Evolutionary conservation across 2,888 invertebrate species (phyloP).

Genomic region (Laspeyria flexula): DNA sequence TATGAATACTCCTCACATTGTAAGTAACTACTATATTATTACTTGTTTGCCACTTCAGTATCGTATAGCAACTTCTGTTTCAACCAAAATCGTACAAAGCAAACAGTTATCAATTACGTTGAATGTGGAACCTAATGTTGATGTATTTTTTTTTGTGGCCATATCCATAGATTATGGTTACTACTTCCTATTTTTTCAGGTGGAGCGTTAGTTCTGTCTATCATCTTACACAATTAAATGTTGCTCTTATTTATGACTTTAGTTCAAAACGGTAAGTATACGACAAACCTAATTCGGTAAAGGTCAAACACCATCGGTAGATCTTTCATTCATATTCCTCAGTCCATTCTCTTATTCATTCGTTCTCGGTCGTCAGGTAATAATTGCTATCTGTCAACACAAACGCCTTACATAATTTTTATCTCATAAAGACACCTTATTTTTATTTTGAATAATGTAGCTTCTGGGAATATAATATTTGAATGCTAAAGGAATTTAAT

Average conservation of each 20-base stretch:
- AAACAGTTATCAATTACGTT: no score
- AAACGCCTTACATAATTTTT: conserved; percentile 12
- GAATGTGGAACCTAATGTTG: no score
- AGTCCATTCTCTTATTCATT: conserved; percentile 27
- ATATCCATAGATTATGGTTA: no score
- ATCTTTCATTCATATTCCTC: conserved; percentile 20
- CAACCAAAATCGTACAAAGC: no score
- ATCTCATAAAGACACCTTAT: conserved; percentile 1
- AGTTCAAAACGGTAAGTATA: neutral
- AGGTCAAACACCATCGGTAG: conserved; percentile 12
- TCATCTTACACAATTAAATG: no score
- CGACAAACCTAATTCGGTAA: conserved; percentile 1
- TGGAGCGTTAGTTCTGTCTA: no score
- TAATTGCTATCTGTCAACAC: conserved; percentile 13
- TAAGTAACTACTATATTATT: no score
- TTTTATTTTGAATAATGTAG: neutral
- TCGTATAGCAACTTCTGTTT: no score
- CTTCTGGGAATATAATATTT: neutral
- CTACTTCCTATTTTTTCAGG: no score
- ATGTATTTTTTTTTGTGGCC: no score
- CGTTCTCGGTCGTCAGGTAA: conserved; percentile 11
- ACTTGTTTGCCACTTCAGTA: no score
- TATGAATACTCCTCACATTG: no score
- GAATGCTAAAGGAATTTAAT: neutral
- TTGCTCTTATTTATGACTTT: neutral